A percentile compares a stretch with the other conserved stretches of the same genome.
phyloP scores from a whole-genome alignment of 2,797 vertebrate genomes.

The Myotis planiceps region DNA sequence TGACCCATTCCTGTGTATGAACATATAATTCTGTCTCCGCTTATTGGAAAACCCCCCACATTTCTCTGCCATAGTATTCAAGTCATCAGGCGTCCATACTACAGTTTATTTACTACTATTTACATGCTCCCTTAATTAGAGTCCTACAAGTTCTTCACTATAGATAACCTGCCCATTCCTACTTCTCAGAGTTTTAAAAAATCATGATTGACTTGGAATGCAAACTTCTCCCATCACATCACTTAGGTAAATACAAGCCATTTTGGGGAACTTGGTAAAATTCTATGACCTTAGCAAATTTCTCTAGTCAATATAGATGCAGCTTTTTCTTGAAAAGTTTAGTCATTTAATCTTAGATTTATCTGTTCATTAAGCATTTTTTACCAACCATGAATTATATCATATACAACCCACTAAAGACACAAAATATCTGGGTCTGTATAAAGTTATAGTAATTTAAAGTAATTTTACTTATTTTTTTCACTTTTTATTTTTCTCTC shows the following conservation, averaged over 20 bases:
- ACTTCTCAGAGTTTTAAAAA: neutral
- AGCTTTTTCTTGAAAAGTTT: neutral
- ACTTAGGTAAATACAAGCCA: neutral
- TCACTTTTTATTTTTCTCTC: neutral
- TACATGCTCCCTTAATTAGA: neutral
- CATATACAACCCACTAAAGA: neutral
- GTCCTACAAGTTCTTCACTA: neutral
- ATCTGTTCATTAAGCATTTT: neutral
- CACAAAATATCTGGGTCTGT: neutral
- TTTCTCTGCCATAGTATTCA: neutral
- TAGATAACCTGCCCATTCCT: neutral
- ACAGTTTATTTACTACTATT: neutral
- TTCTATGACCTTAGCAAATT: neutral
- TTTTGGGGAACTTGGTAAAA: neutral
- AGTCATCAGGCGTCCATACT: neutral
- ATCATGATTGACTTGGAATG: neutral
- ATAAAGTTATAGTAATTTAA: neutral
- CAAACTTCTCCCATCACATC: neutral
- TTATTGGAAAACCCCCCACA: neutral
- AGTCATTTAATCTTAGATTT: neutral
- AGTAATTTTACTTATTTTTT: neutral
- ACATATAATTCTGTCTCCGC: neutral
- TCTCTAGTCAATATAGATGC: neutral
- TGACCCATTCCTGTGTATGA: neutral
- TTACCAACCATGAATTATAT: neutral